Percentiles rank a stretch among this genome's conserved stretches.
phyloP scores from a whole-genome alignment of 2,797 vertebrate species.

The Eptatretus atami region DNA sequence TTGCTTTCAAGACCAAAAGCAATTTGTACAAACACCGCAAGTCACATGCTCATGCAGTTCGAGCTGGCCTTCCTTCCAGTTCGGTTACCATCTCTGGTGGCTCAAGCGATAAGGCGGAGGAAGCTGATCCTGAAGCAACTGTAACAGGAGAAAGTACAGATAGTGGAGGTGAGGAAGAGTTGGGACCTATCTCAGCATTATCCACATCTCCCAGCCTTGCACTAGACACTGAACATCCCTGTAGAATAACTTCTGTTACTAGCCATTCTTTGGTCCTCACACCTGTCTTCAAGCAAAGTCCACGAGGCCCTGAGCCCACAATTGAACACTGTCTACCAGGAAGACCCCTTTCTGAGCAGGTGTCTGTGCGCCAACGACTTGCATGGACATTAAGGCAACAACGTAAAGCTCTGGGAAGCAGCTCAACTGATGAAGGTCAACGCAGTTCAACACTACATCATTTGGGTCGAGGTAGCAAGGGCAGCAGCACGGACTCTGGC shows the following conservation, averaged over 20 bases:
- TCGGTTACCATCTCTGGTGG: slow-evolving; percentile 18
- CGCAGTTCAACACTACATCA: slow-evolving; percentile 40
- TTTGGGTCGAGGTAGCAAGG: slow-evolving; percentile 92
- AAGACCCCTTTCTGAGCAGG: not conserved
- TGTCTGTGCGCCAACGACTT: not conserved
- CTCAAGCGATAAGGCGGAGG: slow-evolving; percentile 18
- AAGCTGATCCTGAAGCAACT: slow-evolving; percentile 21
- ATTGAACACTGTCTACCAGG: not conserved
- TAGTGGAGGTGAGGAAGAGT: slow-evolving; percentile 22
- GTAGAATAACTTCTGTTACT: too few relatives aligned
- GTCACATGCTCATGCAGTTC: slow-evolving; percentile 84
- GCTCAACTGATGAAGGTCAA: not conserved
- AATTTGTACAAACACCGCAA: slow-evolving; percentile 96
- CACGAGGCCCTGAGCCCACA: not conserved
- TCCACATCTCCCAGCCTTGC: not conserved
- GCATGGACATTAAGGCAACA: not conserved
- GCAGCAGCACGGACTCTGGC: slow-evolving; percentile 71
- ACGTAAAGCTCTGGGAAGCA: not conserved
- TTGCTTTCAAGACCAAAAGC: slow-evolving; percentile 98
- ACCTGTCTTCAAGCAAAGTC: not conserved
- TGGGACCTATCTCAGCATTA: not conserved
- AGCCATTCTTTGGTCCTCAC: not conserved
- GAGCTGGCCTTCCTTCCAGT: slow-evolving; percentile 49
- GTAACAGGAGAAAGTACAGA: slow-evolving; percentile 71
- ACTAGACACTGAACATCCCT: not conserved